Evolutionary conservation across 2,113 vertebrate genomes (phyloP).

Genomic region (Eclectus roratus): DNA sequence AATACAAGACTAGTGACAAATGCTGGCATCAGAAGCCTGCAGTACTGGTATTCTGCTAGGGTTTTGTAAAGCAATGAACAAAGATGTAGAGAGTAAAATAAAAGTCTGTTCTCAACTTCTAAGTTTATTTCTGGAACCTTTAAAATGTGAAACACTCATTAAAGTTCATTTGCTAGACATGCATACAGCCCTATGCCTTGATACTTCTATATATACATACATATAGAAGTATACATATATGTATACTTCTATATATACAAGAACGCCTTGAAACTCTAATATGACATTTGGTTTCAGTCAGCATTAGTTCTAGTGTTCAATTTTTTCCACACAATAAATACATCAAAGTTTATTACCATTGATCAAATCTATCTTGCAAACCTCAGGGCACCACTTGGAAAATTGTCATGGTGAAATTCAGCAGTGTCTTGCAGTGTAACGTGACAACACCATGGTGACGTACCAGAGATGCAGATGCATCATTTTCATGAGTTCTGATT

Average conservation of each 20-base stretch:
- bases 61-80: not conserved
- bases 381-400: not conserved
- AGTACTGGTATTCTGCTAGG: not conserved
- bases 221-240: not conserved
- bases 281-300: not conserved
- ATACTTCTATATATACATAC: not conserved
- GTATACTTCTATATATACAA: not conserved
- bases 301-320: not conserved
- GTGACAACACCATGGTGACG: not conserved
- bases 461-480: not conserved
- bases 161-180: not conserved
- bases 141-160: not conserved
- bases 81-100: not conserved
- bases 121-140: not conserved
- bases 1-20: not conserved
- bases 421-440: not conserved
- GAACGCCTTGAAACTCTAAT: not conserved
- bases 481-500: not conserved
- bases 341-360: slow-evolving; percentile 8
- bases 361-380: slow-evolving; percentile 4
- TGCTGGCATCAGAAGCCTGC: not conserved
- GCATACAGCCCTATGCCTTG: not conserved
- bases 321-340: slow-evolving; percentile 1
- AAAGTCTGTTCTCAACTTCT: not conserved
- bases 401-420: not conserved